A percentile compares a stretch with the other conserved stretches of the same genome.
These are phyloP conservation scores for Fissipunctia ypsillon DNA, from an alignment of 2,888 invertebrate species.

Conservation along the genomic window DNA sequence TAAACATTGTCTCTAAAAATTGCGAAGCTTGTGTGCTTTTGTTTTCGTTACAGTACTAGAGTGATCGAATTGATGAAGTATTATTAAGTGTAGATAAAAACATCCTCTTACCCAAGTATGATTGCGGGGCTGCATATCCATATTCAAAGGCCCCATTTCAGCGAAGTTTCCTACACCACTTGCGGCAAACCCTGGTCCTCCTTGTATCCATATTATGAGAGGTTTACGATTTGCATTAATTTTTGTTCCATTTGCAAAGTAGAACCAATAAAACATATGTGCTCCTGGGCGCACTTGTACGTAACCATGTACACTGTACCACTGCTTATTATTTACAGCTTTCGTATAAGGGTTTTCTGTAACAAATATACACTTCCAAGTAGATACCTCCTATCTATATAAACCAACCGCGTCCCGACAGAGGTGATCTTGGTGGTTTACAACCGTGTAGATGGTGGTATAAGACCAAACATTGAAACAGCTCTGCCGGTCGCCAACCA, in stretches of 20 bases:
- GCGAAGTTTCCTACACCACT: slow-evolving; percentile 96
- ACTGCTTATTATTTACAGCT: slow-evolving; percentile 67
- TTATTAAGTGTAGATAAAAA: background rate
- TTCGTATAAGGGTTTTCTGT: slow-evolving; percentile 76
- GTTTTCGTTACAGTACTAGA: background rate
- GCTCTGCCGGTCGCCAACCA: no score
- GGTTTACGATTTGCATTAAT: slow-evolving; percentile 91
- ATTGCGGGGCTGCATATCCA: slow-evolving; percentile 92
- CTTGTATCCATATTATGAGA: slow-evolving; percentile 96
- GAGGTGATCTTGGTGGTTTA: no score
- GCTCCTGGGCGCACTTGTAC: slow-evolving; percentile 94
- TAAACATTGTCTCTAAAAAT: background rate
- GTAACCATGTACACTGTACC: slow-evolving; percentile 91
- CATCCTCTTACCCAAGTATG: slow-evolving; percentile 93
- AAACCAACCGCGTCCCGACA: no score
- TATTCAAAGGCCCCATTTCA: slow-evolving; percentile 94
- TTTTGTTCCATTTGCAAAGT: slow-evolving; percentile 93
- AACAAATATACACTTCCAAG: slow-evolving; percentile 16
- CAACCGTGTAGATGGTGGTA: no score
- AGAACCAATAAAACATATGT: slow-evolving; percentile 97
- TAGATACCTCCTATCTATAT: background rate
- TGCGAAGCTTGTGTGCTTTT: background rate
- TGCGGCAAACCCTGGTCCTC: slow-evolving; percentile 96
- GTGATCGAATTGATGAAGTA: background rate
- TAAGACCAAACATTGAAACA: no score